Evolutionary conservation across 2,113 vertebrate species (phyloP).

Genomic region (Solenodon paradoxus): DNA sequence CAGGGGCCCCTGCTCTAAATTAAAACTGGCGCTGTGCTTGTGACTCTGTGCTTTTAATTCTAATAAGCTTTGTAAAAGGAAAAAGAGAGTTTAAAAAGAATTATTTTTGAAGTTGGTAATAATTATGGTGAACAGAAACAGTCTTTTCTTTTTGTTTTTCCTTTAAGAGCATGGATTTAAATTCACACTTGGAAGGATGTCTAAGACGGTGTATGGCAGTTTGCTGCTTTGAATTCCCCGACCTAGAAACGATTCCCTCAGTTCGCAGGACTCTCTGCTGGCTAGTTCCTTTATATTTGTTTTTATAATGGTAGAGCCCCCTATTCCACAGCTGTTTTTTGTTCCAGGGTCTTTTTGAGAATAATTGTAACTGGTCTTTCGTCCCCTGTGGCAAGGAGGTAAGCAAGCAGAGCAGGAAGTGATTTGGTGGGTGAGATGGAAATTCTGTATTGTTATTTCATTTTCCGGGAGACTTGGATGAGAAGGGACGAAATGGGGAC

Average conservation of each 20-base stretch:
- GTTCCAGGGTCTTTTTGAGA: not conserved
- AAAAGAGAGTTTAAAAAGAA: not conserved
- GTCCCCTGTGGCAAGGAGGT: not conserved
- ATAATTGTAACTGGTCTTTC: not conserved
- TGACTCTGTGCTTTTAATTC: slow-evolving; percentile 23
- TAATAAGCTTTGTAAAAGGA: slow-evolving; percentile 15
- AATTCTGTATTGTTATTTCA: not conserved
- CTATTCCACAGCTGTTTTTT: not conserved
- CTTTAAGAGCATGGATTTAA: slow-evolving; percentile 28
- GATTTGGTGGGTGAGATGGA: not conserved
- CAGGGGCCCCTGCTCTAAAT: not conserved
- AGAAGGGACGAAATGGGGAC: not conserved
- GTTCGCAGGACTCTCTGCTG: not conserved
- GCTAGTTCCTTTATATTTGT: not conserved
- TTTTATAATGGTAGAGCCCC: not conserved
- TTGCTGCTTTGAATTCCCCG: slow-evolving; percentile 3
- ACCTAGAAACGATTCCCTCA: not conserved
- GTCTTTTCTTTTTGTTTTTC: not conserved
- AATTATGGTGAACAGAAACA: not conserved
- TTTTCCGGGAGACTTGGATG: not conserved
- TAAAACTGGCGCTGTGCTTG: not conserved
- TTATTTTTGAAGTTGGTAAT: slow-evolving; percentile 9
- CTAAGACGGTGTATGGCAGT: not conserved
- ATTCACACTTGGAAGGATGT: not conserved
- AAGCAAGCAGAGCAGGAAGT: not conserved